Conservation (phyloP, 2,888 invertebrate species). For the Xylota segnis region DNA sequence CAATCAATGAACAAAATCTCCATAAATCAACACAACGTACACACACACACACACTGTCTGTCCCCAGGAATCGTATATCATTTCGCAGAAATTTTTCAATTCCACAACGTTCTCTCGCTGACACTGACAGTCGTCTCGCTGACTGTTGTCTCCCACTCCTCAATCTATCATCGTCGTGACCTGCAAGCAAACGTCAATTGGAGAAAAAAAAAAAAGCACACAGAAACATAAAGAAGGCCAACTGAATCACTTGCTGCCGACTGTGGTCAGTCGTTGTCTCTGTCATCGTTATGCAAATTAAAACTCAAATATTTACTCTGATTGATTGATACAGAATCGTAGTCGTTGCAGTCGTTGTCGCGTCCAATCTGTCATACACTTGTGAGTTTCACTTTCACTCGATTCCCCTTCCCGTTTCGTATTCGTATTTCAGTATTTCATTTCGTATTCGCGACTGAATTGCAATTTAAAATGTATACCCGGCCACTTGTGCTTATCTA, state of each 20-base stretch:
- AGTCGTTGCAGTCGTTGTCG: conserved; percentile 16
- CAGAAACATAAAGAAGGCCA: neutral
- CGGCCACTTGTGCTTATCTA: conserved; percentile 62
- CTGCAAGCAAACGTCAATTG: conserved; percentile 65
- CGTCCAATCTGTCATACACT: conserved; percentile 50
- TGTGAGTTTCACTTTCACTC: conserved; percentile 57
- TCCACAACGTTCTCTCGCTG: conserved; percentile 35
- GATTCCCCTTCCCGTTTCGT: neutral
- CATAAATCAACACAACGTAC: conserved; percentile 47
- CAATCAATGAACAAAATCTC: conserved; percentile 55
- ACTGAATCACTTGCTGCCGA: conserved; percentile 28
- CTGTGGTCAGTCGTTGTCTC: conserved; percentile 31
- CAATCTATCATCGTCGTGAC: conserved; percentile 67
- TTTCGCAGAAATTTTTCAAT: conserved; percentile 39
- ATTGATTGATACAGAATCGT: conserved; percentile 66
- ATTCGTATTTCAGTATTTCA: neutral
- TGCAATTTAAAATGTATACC: conserved; percentile 17
- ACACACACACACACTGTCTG: neutral
- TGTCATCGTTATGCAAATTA: conserved; percentile 65
- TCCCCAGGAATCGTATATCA: neutral
- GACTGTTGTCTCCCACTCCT: conserved; percentile 59
- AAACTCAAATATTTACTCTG: conserved; percentile 63
- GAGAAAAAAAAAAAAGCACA: conserved; percentile 6
- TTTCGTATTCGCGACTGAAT: conserved; percentile 5
- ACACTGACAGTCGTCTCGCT: conserved; percentile 54